Base-by-base conservation (phyloP, 2,113 vertebrate species). In the Meleagris gallopavo region DNA sequence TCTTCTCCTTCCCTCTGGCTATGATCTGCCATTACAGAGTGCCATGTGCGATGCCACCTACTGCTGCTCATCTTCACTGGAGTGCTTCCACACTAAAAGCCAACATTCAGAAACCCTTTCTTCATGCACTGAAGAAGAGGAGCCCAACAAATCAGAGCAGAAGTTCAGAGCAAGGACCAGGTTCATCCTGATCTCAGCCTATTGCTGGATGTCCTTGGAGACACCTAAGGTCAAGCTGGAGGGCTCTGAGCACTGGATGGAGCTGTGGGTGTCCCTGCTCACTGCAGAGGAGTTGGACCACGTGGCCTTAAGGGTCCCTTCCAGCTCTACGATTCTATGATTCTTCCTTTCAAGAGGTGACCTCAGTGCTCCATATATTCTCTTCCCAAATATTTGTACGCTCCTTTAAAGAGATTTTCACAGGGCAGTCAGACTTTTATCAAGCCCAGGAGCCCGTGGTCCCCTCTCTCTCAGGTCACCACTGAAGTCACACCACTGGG, bases 41-140 rank as follows among this genome's bases (percentile, higher is more conserved):
- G 61, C 25, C 11, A 2, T 8, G 13, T 48, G 58, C 32, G 3
- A 90, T 94, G 89, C 91, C 89, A 80, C 85, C 76, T 78, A 20
- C 93, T 91, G 90, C 94, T 86, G 80, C 66, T 64, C 34, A 18
- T 65, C 65, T 83, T 64, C 69, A 52, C 48, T 15, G 64, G 78
- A 29, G 7, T 40, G 20, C 22, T 86, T 50, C 32, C 46, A 40
- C 46, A 19, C 41, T 48, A 38, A 84, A 89, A 85, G 3, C 4
- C 3, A 16, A 27, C 9, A 9, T 67, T 75, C 15, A 78, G 32
- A 34, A 88, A 81, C 27, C 20, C 4, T 50, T 75, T 67, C 41
- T 71, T 60, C 38, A 45, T 29, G 34, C 10, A 29, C 5, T 14
- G 34, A 32, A 55, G 77, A 72, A 79, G 71, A 43, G 55, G 9